phyloP scores from a whole-genome alignment of 2,888 invertebrate species.

The Drosophila neonasuta region DNA sequence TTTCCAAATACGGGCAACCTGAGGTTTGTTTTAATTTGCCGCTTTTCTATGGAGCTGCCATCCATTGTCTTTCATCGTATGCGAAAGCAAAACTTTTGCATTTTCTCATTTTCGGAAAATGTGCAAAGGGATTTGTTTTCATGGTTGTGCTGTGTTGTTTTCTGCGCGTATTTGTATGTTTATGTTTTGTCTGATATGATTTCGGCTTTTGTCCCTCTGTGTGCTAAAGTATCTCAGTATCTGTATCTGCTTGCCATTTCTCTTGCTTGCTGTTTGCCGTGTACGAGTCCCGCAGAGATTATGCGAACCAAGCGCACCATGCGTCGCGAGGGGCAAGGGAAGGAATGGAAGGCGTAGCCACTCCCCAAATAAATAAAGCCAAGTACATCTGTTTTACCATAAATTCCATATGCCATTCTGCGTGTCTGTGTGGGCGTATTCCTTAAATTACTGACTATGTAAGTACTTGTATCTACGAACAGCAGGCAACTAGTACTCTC shows the following conservation, averaged over 20 bases:
- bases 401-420: conserved; percentile 59
- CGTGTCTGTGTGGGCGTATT: conserved; percentile 40
- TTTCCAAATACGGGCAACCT: conserved; percentile 77
- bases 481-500: conserved; percentile 15
- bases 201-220: conserved; percentile 62
- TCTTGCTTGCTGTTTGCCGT: conserved; percentile 6
- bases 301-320: conserved; percentile 43
- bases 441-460: conserved; percentile 44
- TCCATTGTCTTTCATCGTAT: conserved; percentile 55
- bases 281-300: conserved; percentile 66
- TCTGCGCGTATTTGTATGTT: conserved; percentile 68
- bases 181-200: conserved; percentile 75
- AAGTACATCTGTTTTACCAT: conserved; percentile 76
- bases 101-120: conserved; percentile 78
- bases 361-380: conserved; percentile 66
- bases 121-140: conserved; percentile 78
- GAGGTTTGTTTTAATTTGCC: conserved; percentile 78
- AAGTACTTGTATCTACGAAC: conserved; percentile 23
- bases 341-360: conserved; percentile 3
- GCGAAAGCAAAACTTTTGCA: conserved; percentile 72
- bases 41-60: conserved; percentile 62
- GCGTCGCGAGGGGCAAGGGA: not conserved
- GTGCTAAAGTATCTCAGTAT: conserved; percentile 34
- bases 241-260: conserved; percentile 22
- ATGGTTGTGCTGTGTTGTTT: conserved; percentile 51